Percentiles rank a stretch among this genome's conserved stretches.
phyloP scores from a whole-genome alignment of 2,113 vertebrate species.

The Bos taurus region DNA sequence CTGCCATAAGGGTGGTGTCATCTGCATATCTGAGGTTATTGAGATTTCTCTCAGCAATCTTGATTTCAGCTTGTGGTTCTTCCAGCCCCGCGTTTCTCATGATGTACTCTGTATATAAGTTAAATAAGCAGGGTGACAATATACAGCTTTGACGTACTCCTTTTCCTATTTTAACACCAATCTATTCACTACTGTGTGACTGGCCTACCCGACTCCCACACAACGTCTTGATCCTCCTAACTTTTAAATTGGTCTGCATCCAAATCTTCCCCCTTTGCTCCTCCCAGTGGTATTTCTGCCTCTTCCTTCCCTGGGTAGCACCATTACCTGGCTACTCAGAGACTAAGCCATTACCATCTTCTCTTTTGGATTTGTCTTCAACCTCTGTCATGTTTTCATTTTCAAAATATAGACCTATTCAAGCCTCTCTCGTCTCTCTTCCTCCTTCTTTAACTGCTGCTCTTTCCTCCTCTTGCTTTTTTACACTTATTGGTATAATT shows the following conservation, averaged over 20 bases:
- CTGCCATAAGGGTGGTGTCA: too few relatives aligned
- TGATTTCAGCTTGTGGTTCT: too few relatives aligned
- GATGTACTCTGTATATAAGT: too few relatives aligned
- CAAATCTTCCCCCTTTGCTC: neutral
- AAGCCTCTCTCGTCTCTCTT: neutral
- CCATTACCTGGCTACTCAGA: neutral
- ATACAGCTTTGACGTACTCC: too few relatives aligned
- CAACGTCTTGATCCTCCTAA: neutral
- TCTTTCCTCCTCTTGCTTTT: neutral
- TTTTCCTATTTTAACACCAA: too few relatives aligned
- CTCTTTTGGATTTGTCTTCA: neutral
- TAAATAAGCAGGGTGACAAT: too few relatives aligned
- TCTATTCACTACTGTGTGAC: neutral
- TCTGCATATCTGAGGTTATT: too few relatives aligned
- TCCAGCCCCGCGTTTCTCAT: too few relatives aligned
- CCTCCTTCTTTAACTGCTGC: neutral
- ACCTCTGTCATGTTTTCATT: neutral
- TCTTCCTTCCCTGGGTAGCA: neutral
- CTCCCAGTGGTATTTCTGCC: neutral
- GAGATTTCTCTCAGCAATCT: too few relatives aligned
- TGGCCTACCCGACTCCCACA: accelerated
- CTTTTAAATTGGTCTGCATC: neutral
- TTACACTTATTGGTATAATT: neutral
- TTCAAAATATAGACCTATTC: neutral
- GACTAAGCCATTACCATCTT: neutral